A percentile compares a stretch with the other conserved stretches of the same genome.
Conservation (phyloP, 1,140 invertebrate genomes). For the Pseudomyrmex dendroicus region DNA sequence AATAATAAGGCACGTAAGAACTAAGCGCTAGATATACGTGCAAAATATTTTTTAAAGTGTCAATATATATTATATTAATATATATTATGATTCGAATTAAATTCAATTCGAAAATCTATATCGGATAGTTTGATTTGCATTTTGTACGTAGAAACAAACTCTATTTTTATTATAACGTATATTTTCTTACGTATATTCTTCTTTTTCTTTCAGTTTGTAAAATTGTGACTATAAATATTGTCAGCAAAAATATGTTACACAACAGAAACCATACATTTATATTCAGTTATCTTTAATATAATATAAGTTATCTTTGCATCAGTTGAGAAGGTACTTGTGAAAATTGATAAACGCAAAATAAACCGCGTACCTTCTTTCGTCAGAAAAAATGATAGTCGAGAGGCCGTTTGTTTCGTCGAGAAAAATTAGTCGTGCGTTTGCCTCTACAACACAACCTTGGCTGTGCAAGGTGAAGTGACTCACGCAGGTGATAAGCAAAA, state of each 20-base stretch:
- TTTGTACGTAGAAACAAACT: too few species aligned
- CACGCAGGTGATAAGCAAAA: slow-evolving; percentile 32
- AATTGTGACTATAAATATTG: neutral
- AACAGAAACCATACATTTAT: neutral
- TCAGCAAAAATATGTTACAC: neutral
- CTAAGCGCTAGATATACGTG: too few species aligned
- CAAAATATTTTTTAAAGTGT: too few species aligned
- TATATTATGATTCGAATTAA: too few species aligned
- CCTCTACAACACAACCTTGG: slow-evolving; percentile 19
- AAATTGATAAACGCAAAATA: neutral
- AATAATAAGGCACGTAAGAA: too few species aligned
- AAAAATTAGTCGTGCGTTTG: slow-evolving; percentile 7
- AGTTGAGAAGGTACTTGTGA: neutral
- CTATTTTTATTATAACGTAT: too few species aligned
- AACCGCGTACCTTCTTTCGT: slow-evolving; percentile 5
- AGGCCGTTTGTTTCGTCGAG: neutral
- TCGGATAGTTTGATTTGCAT: too few species aligned
- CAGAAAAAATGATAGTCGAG: neutral
- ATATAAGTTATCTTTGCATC: neutral
- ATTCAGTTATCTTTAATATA: neutral
- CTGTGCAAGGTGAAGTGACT: slow-evolving; percentile 17
- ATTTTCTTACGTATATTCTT: neutral
- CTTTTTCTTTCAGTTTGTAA: neutral
- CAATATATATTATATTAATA: too few species aligned
- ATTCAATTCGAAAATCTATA: too few species aligned